Evolutionary conservation across 2,888 invertebrate species (phyloP).

Genomic region (Byasa hedistus): DNA sequence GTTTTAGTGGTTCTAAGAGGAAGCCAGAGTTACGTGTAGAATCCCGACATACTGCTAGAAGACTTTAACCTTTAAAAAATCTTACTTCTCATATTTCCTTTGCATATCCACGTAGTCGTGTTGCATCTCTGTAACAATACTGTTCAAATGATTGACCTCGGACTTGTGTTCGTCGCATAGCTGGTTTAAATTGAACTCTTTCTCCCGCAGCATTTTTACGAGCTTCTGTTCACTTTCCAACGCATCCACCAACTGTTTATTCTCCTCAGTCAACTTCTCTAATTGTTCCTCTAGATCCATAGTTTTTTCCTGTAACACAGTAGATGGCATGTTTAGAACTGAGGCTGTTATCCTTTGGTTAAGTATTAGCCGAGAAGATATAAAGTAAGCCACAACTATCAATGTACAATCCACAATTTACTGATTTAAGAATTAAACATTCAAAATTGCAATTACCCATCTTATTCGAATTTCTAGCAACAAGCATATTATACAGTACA

Average conservation of each 20-base stretch:
- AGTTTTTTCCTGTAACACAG: constrained; percentile 58
- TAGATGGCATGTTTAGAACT: neutral
- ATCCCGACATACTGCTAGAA: too few relatives aligned
- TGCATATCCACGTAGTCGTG: constrained; percentile 67
- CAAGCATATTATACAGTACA: too few relatives aligned
- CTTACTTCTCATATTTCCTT: constrained; percentile 67
- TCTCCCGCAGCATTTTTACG: constrained; percentile 71
- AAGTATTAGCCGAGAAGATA: neutral
- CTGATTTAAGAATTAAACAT: neutral
- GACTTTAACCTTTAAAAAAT: neutral
- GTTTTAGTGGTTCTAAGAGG: too few relatives aligned
- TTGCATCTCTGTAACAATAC: constrained; percentile 66
- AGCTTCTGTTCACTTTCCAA: constrained; percentile 78
- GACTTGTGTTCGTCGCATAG: constrained; percentile 75
- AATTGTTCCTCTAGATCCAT: constrained; percentile 69
- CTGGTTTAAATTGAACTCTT: constrained; percentile 71
- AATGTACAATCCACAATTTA: neutral
- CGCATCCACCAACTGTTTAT: constrained; percentile 68
- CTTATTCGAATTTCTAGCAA: neutral
- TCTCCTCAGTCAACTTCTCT: constrained; percentile 71
- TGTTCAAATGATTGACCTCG: constrained; percentile 67
- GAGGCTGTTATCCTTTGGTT: neutral
- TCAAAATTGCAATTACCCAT: neutral
- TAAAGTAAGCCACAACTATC: neutral
- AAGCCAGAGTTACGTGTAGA: too few relatives aligned